phyloP scores from a whole-genome alignment of 2,888 invertebrate species.

The Scrobipalpa costella region DNA sequence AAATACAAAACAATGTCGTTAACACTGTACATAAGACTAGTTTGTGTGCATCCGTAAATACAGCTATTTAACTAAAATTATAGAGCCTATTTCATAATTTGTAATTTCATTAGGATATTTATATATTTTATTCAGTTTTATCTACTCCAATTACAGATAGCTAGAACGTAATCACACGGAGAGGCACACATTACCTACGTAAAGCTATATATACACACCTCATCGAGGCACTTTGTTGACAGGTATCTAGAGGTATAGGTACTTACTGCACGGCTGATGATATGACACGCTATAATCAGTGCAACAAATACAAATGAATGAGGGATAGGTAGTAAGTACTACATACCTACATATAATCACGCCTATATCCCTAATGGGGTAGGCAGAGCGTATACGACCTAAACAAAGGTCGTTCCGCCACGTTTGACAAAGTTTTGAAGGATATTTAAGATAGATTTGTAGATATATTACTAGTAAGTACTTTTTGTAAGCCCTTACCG shows the following conservation, averaged over 20 bases:
- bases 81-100: constrained; percentile 21
- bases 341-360: too few relatives aligned
- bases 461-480: too few relatives aligned
- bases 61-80: constrained; percentile 27
- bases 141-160: constrained; percentile 11
- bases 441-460: too few relatives aligned
- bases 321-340: too few relatives aligned
- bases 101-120: constrained; percentile 20
- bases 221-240: constrained; percentile 67
- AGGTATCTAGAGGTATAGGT: constrained; percentile 24
- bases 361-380: too few relatives aligned
- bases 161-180: constrained; percentile 45
- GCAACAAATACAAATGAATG: too few relatives aligned
- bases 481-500: too few relatives aligned
- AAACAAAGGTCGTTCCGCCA: too few relatives aligned
- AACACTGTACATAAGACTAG: constrained; percentile 72
- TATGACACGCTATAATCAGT: background rate
- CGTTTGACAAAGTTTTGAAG: too few relatives aligned
- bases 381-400: too few relatives aligned
- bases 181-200: constrained; percentile 69
- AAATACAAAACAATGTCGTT: constrained; percentile 66
- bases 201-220: constrained; percentile 72
- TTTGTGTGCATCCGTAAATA: constrained; percentile 42
- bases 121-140: constrained; percentile 17
- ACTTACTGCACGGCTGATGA: background rate